phyloP scores from a whole-genome alignment of 2,797 vertebrate genomes.

The Liasis olivaceus region DNA sequence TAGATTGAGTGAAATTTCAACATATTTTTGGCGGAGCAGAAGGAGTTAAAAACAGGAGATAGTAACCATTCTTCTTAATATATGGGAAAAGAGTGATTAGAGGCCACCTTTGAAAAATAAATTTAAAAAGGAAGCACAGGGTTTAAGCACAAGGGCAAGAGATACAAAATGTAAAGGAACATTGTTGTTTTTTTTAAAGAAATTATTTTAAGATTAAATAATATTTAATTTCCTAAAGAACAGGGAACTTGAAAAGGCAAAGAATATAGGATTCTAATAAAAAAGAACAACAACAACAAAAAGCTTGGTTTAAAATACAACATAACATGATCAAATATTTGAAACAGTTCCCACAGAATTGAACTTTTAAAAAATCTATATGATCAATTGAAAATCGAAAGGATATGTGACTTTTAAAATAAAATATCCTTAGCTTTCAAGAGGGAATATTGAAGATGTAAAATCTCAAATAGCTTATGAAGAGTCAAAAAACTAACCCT shows the following conservation, averaged over 20 bases:
- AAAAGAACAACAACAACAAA: neutral
- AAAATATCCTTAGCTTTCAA: neutral
- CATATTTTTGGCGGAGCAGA: neutral
- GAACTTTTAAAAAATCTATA: neutral
- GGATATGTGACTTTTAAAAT: neutral
- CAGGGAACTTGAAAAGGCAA: neutral
- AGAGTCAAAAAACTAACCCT: neutral
- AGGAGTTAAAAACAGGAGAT: neutral
- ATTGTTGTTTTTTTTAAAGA: neutral
- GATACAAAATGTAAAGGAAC: neutral
- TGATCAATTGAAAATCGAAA: neutral
- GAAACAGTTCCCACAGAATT: too few relatives aligned
- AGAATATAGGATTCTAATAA: neutral
- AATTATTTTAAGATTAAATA: neutral
- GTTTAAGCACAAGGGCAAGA: neutral
- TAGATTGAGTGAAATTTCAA: neutral
- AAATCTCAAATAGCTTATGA: neutral
- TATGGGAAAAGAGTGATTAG: neutral
- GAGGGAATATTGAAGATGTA: neutral
- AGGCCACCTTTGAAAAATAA: neutral
- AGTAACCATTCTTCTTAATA: neutral
- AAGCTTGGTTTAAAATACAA: neutral
- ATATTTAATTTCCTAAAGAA: neutral
- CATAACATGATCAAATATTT: too few relatives aligned
- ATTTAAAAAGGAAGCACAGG: too few relatives aligned